Evolutionary conservation across 2,797 vertebrate species (phyloP).

Genomic region (Chelmon rostratus): DNA sequence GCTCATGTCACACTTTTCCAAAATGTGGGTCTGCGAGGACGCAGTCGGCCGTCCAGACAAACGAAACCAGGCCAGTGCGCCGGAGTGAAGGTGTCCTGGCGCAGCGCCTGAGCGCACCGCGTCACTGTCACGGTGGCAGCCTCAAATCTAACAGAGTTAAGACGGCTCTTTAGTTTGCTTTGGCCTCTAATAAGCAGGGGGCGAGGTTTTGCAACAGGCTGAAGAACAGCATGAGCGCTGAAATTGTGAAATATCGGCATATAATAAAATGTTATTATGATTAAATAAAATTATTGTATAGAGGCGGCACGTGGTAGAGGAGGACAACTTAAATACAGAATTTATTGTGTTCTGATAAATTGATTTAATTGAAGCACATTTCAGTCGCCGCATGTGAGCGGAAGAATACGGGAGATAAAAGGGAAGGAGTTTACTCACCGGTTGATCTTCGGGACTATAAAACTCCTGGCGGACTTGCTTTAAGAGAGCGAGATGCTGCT

Average conservation of each 20-base stretch:
- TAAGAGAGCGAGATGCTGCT: constrained; percentile 3
- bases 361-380: background rate
- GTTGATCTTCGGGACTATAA: constrained; percentile 1
- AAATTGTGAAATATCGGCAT: background rate
- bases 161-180: background rate
- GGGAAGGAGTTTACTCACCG: constrained; percentile 64
- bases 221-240: background rate
- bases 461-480: constrained; percentile 2
- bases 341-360: accelerated
- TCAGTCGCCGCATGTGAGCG: background rate
- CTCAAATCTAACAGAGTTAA: background rate
- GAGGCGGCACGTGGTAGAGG: background rate
- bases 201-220: no score
- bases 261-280: background rate
- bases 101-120: background rate
- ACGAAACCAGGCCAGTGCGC: constrained; percentile 17
- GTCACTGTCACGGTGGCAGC: background rate
- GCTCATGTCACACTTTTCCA: no score
- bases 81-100: background rate
- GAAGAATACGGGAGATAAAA: background rate
- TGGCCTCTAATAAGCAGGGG: background rate
- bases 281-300: background rate
- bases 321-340: background rate
- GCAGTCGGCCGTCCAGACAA: constrained; percentile 3
- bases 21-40: background rate